Evolutionary conservation across 2,113 vertebrate genomes (phyloP).

Genomic region (Triplophysa siluroides): DNA sequence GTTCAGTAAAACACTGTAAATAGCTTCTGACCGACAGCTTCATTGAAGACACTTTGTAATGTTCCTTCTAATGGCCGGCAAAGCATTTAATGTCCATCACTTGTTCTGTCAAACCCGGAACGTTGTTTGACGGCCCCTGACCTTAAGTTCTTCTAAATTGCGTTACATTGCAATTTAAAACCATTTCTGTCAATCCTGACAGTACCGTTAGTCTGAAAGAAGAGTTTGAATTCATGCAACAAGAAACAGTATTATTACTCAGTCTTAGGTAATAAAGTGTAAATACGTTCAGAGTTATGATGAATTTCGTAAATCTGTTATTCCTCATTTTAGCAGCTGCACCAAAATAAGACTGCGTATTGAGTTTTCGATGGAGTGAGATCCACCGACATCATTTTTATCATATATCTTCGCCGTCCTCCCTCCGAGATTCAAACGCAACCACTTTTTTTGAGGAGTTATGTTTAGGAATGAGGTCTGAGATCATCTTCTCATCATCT

Average conservation of each 20-base stretch:
- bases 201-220: constrained; percentile 7
- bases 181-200: constrained; percentile 20
- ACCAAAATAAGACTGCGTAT: constrained; percentile 8
- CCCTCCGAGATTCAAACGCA: not conserved
- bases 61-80: constrained; percentile 23
- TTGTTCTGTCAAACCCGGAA: not conserved
- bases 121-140: constrained; percentile 6
- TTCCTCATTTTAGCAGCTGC: not conserved
- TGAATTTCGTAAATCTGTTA: not conserved
- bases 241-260: constrained; percentile 11
- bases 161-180: not conserved
- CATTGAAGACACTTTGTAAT: not conserved
- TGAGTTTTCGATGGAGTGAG: not conserved
- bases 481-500: constrained; percentile 24
- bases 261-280: not conserved
- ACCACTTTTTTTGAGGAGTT: constrained; percentile 7
- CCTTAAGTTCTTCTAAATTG: constrained; percentile 14
- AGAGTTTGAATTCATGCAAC: constrained; percentile 11
- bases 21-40: constrained; percentile 20
- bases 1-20: not conserved
- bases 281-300: not conserved
- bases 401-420: not conserved
- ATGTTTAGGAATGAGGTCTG: constrained; percentile 36
- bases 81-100: not conserved
- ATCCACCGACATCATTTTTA: constrained; percentile 9